Conservation (phyloP, 2,113 vertebrate species). For the Chionis minor region DNA sequence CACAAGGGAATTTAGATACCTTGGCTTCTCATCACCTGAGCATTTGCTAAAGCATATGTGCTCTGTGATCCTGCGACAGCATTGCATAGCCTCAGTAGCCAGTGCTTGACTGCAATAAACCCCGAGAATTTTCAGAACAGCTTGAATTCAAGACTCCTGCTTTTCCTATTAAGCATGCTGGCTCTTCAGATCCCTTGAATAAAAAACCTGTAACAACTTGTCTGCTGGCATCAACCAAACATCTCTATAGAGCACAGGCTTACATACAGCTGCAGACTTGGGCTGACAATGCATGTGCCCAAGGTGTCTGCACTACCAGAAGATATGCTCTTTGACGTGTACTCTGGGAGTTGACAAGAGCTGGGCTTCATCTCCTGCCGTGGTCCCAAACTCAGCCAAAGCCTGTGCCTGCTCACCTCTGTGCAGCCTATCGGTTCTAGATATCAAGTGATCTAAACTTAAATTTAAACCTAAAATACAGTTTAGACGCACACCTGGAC, state of each 20-base stretch:
- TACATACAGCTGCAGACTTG: background rate
- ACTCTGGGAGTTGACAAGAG: background rate
- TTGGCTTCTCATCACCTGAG: background rate
- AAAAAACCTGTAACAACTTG: background rate
- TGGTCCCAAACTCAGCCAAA: background rate
- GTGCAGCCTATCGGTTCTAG: background rate
- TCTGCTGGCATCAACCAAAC: background rate
- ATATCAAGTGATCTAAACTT: background rate
- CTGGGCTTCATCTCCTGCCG: background rate
- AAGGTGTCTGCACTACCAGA: background rate
- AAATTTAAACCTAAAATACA: background rate
- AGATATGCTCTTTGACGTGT: background rate
- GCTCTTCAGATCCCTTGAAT: background rate
- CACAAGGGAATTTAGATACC: background rate
- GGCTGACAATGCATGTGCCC: background rate
- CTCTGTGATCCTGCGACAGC: background rate
- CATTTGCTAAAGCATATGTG: background rate
- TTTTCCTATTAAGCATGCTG: background rate
- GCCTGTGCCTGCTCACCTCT: background rate
- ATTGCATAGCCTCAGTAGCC: background rate
- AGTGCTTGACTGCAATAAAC: background rate
- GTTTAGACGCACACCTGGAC: background rate
- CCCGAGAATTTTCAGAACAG: background rate
- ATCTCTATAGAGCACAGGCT: background rate
- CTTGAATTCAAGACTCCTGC: background rate